Evolutionary conservation across 2,888 invertebrate species (phyloP).

Genomic region (Morinoia aosen): DNA sequence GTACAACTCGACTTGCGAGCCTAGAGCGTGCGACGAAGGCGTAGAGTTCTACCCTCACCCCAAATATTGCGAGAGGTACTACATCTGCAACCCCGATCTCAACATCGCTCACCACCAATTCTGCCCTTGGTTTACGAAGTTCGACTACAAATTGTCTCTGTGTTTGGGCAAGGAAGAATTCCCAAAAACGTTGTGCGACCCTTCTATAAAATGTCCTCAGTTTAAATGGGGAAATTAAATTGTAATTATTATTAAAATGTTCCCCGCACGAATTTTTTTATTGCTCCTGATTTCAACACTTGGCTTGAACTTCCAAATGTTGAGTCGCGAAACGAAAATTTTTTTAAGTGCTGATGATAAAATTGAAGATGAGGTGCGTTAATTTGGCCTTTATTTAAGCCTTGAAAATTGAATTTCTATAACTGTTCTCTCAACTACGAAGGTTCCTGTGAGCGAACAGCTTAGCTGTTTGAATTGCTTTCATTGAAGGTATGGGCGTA

Average conservation of each 20-base stretch:
- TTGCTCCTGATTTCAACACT: background rate
- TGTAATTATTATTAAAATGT: background rate
- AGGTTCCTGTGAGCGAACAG: too few relatives aligned
- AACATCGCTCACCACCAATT: background rate
- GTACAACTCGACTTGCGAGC: background rate
- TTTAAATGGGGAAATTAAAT: background rate
- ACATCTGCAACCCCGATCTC: background rate
- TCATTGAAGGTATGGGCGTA: too few relatives aligned
- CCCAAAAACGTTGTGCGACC: background rate
- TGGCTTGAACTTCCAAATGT: too few relatives aligned
- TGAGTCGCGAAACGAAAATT: too few relatives aligned
- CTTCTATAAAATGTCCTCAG: background rate
- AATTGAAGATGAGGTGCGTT: too few relatives aligned
- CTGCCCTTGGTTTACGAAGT: background rate
- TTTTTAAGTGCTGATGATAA: too few relatives aligned
- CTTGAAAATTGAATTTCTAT: too few relatives aligned
- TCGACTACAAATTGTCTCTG: background rate
- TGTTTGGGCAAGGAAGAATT: background rate
- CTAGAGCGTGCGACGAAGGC: background rate
- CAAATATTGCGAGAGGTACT: slow-evolving; percentile 5
- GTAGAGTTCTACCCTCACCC: slow-evolving; percentile 19
- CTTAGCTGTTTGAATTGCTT: too few relatives aligned
- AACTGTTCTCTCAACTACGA: too few relatives aligned
- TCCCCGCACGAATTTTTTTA: background rate
- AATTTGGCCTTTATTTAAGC: too few relatives aligned